A percentile compares a stretch with the other conserved stretches of the same genome.
These are phyloP conservation scores for Papilio polytes DNA, from an alignment of 1,140 invertebrate species.

Conservation along the genomic window DNA sequence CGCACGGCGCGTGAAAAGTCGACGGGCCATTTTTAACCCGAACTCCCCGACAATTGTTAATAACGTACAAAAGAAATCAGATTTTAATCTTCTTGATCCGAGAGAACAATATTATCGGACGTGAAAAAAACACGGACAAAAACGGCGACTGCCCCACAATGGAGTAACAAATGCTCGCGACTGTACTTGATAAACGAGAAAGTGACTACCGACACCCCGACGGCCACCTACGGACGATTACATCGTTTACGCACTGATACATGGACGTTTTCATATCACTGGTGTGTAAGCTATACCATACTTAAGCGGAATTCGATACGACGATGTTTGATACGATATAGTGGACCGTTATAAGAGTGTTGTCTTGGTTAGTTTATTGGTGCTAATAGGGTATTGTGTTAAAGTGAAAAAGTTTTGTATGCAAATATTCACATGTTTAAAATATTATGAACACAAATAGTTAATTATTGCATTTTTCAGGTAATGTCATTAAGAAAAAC, in stretches of 20 bases:
- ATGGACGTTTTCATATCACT: constrained; percentile 48
- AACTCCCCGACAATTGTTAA: constrained; percentile 51
- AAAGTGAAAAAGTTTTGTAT: not conserved
- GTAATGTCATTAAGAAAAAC: not conserved
- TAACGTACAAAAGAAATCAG: constrained; percentile 62
- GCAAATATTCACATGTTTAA: not conserved
- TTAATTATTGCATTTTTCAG: not conserved
- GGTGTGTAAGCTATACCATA: not conserved
- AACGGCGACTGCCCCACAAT: constrained; percentile 62
- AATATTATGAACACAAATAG: not conserved
- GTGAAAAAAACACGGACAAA: constrained; percentile 59
- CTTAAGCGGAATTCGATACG: constrained; percentile 16
- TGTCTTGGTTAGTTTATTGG: constrained; percentile 26
- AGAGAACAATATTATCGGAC: constrained; percentile 73
- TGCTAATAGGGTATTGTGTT: constrained; percentile 26
- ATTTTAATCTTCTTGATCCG: constrained; percentile 64
- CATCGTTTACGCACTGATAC: constrained; percentile 48
- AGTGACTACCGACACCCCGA: constrained; percentile 52
- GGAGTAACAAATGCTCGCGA: constrained; percentile 63
- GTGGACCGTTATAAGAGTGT: not conserved
- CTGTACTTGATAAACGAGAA: constrained; percentile 61
- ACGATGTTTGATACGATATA: constrained; percentile 1
- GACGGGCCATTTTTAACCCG: constrained; percentile 51
- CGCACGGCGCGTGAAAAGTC: constrained; percentile 22
- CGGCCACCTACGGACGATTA: constrained; percentile 54